Percentiles rank a stretch among this genome's conserved stretches.
Conservation (phyloP, 2,888 invertebrate genomes). For the Chymomyza procnemis region DNA sequence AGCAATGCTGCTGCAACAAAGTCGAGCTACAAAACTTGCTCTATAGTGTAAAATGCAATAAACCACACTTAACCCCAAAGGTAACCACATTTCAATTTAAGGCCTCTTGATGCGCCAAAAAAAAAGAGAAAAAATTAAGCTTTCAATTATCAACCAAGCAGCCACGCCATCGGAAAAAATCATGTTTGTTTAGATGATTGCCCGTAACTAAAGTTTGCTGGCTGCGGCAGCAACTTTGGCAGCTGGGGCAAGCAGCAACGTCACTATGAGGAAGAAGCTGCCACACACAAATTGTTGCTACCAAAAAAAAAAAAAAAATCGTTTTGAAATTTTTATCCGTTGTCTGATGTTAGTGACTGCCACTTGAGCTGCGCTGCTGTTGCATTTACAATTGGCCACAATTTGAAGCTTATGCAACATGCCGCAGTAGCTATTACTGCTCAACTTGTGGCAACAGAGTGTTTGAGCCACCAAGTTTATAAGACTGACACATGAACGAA, state of each 20-base stretch:
- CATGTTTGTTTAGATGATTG: not conserved
- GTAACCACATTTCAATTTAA: not conserved
- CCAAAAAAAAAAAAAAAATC: constrained; percentile 34
- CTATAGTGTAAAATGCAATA: not conserved
- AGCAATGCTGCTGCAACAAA: not conserved
- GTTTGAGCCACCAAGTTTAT: not conserved
- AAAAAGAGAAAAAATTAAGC: constrained; percentile 37
- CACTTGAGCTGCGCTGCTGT: constrained; percentile 20
- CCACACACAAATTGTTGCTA: constrained; percentile 49
- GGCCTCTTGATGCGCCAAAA: constrained; percentile 1
- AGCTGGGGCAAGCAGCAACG: not conserved
- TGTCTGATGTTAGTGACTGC: not conserved
- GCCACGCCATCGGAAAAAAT: constrained; percentile 4
- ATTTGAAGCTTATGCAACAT: not conserved
- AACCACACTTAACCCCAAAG: not conserved
- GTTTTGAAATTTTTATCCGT: constrained; percentile 64
- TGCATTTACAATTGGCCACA: constrained; percentile 7
- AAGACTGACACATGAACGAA: not conserved
- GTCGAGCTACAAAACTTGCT: constrained; percentile 6
- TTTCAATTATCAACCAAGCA: constrained; percentile 6
- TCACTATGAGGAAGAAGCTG: constrained; percentile 32
- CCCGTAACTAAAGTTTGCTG: not conserved
- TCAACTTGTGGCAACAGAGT: not conserved
- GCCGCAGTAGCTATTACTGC: not conserved
- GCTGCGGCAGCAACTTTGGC: not conserved